Base-by-base conservation (phyloP, 2,797 vertebrate genomes). In the Lacerta viridis region DNA sequence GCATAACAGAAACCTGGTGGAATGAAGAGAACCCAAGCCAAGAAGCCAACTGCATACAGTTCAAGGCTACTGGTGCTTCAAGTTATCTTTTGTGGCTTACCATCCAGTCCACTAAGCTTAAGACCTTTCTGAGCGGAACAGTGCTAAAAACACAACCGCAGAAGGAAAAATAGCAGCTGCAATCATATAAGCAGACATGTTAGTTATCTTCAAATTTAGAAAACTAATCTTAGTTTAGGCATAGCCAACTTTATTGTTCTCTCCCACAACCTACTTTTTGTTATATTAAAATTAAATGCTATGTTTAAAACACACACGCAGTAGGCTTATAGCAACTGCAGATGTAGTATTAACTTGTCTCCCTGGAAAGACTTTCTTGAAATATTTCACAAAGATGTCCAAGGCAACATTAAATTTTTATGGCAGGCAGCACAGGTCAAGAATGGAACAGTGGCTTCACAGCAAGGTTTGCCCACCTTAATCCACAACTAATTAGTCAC, bases 361-460 rank as follows among this genome's bases (percentile, higher is more conserved):
- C 80, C 95, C 93, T 82, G 90, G 95, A 84, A 95, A 95, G 94
- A 91, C 93, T 94, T 50, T 92, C 95, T 43, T 94, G 94, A 96
- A 93, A 92, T 94, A 59, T 96, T 97, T 95, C 95, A 97, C 97
- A 97, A 97, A 97, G 95, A 96, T 97, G 96, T 97, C 96, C 96
- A 93, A 93, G 93, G 87, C 94, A 91, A 92, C 96, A 97, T 97
- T 97, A 98, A 98, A 97, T 97, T 98, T 97, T 97, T 96, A 98
- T 97, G 95, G 96, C 95, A 97, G 96, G 96, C 94, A 91, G 96
- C 93, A 83, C 93, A 92, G 97, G 97, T 97, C 95, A 93, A 95
- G 95, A 95, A 94, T 92, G 94, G 95, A 94, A 88, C 94, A 94
- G 96, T 92, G 96, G 95, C 96, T 97, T 97, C 97, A 96, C 97